Base-by-base conservation (phyloP, 2,888 invertebrate genomes). In the Pilophorus perplexus region DNA sequence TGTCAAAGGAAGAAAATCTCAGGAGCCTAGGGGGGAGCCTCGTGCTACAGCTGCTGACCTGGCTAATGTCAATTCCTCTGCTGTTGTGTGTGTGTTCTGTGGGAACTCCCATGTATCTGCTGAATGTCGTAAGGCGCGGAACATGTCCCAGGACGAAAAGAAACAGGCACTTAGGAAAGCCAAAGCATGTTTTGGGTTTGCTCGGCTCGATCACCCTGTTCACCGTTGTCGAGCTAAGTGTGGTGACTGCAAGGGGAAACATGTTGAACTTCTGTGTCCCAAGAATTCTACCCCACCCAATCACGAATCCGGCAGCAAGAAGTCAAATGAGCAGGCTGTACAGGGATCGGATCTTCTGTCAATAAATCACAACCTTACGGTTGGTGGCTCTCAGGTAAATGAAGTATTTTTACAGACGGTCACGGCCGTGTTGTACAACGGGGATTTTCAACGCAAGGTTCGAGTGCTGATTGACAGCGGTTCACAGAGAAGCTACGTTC, bases 361-460 rank as follows among this genome's bases (percentile, higher is more conserved):
- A 6, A 20, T 48, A 10, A 48, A 48, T 23, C 48, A 48, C 22
- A 48, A 20, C 14, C 10, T 48, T 5, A 23, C 48, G 10, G 48
- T 48, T 10, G 23, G n/a, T 10, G 48, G 23, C 10, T 10, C 6
- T 23, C 20, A 48, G 8, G n/a, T 42, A 6, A 42, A 14, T 42
- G 42, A 42, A n/a, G 62, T 62, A n/a, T 62, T 62, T 23, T 55
- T 62, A 14, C 62, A 62, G 50, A 62, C 62, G 8, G 6, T 62
- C n/a, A 16, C 2, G 14, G 62, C 38, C 2, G 38, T 38, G n/a
- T 1, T 62, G 50, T 18, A 27, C 23, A 2, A 16, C 2, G 27
- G n/a, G 1, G 25, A 55, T 6, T 42, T 62, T 16, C 14, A n/a
- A 10, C 16, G 18, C 16, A 62, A 46, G 12, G 62, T 33, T 14